Evolutionary conservation across 2,888 invertebrate species (phyloP), one percentile per base, ranked within the genome.

Genomic region (Timema podura): DNA sequence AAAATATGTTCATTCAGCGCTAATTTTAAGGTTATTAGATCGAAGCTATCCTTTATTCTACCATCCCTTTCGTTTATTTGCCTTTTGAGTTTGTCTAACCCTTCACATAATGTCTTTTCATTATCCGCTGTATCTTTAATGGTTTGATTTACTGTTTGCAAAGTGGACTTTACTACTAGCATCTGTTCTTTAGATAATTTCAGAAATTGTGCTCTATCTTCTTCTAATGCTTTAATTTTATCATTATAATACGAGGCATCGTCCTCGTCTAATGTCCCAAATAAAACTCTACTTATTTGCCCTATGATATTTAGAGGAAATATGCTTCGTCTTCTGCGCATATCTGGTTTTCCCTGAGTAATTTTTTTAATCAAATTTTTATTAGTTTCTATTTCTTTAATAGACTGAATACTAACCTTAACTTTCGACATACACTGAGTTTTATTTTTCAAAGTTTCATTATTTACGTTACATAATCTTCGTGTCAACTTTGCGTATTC

Each of bases 231-330:
- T 11, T 30, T 11, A 61, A 30, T 61, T 61, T 5, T 61, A 30
- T 61, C 30, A 61, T 11, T 61, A n/a, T 61, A 61, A 30, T 11
- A 61, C 10, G 8, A 8, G 61, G 61, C 61, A 30, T 57, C 57
- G 2, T 61, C 61, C 11, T 61, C 61, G 13, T 61, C 61, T 6
- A 61, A 10, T 6, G 30, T 61, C 10, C 61, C 61, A 30, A 61
- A 61, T 10, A 61, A 8, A 9, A 57, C 30, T 61, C 45, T 61
- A 11, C 61, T 30, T 45, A 61, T 44, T 6, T 5, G 61, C 7
- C 61, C 61, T 61, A 61, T 30, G 2, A 61, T 11, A 61, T 61
- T 61, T 5, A 61, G 45, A 16, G 61, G 61, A 61, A 61, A 61
- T 11, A 61, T 16, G 45, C 61, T 61, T 6, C 2, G 8, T 61